Conservation (phyloP, 2,113 vertebrate genomes). For the Cacatua alba region DNA sequence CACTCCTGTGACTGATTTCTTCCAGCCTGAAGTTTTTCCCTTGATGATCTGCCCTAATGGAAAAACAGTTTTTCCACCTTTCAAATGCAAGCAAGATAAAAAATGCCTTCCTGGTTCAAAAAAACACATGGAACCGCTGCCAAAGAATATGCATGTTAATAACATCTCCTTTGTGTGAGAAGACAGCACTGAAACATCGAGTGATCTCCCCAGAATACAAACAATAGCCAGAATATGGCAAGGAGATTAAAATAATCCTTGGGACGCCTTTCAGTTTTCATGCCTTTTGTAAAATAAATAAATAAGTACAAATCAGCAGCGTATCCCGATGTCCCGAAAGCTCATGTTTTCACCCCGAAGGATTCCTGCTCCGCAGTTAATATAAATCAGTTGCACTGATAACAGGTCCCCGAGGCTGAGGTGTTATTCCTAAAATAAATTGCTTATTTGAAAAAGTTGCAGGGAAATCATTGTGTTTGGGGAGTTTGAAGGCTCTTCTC, state of each 20-base stretch:
- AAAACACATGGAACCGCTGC: neutral
- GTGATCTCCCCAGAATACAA: constrained; percentile 43
- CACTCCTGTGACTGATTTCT: constrained; percentile 55
- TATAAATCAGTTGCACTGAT: constrained; percentile 33
- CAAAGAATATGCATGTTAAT: constrained; percentile 39
- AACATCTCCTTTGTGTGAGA: constrained; percentile 29
- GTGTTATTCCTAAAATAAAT: constrained; percentile 61
- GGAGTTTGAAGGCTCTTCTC: constrained; percentile 25
- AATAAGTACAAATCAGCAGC: constrained; percentile 30
- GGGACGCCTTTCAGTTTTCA: neutral
- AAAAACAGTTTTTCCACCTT: constrained; percentile 56
- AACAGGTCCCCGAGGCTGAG: constrained; percentile 6
- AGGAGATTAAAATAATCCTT: constrained; percentile 55
- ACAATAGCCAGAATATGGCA: constrained; percentile 6
- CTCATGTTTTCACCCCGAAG: neutral
- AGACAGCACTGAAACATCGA: neutral
- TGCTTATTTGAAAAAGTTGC: constrained; percentile 40
- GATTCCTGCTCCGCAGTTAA: constrained; percentile 22
- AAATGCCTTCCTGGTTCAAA: constrained; percentile 40
- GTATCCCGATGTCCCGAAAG: neutral
- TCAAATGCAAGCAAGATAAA: constrained; percentile 52
- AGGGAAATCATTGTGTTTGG: neutral
- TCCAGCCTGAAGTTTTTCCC: constrained; percentile 54
- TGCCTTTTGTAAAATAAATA: constrained; percentile 34
- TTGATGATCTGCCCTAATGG: constrained; percentile 36